Evolutionary conservation across 2,888 invertebrate species (phyloP), one percentile per base, ranked within the genome.

Genomic region (Monoplex corrugatus): DNA sequence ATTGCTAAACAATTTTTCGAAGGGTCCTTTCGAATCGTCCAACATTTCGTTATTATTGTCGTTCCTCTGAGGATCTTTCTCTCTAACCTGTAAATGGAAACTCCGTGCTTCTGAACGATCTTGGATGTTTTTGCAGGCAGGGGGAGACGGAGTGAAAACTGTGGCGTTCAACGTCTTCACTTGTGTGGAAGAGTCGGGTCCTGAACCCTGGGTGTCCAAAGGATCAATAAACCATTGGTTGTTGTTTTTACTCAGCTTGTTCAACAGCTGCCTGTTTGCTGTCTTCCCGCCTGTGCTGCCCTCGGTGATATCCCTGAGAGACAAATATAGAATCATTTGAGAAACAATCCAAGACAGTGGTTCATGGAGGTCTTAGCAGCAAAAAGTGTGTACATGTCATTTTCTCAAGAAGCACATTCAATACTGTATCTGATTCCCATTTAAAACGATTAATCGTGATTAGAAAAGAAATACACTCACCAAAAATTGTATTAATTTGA

Each of bases 221-320:
- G 84, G 57, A 32, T 84, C 84, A 3, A 57, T 23, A 3, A 84
- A 32, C 50, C 68, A 32, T 13, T 43, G 63, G 86, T 86, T 86
- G 86, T 86, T 86, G 86, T 86, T 86, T 23, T 68, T 86, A 13
- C 68, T 44, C 68, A 32, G 40, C 86, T 86, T 86, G 32, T 68
- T n/a, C 68, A 43, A 2, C 23, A 5, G 1, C 8, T 8, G 44
- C 10, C 6, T 63, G 68, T 16, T 43, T 10, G 43, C 57, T 2
- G 50, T 38, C 32, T 32, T 38, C 83, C 3, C 32, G 45, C 28
- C 83, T 35, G 83, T 32, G 0, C 16, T 35, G 28, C 16, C 45
- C 35, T 10, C 3, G 5, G 19, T n/a, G 35, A 13, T 2, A 40
- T 50, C 83, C 45, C 45, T 83, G 50, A 10, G 19, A 19, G 3